These are phyloP conservation scores for Aplysina aerophoba DNA, from an alignment of 37 sponge, comb jelly and placozoan genomes.

Conservation along the genomic window DNA sequence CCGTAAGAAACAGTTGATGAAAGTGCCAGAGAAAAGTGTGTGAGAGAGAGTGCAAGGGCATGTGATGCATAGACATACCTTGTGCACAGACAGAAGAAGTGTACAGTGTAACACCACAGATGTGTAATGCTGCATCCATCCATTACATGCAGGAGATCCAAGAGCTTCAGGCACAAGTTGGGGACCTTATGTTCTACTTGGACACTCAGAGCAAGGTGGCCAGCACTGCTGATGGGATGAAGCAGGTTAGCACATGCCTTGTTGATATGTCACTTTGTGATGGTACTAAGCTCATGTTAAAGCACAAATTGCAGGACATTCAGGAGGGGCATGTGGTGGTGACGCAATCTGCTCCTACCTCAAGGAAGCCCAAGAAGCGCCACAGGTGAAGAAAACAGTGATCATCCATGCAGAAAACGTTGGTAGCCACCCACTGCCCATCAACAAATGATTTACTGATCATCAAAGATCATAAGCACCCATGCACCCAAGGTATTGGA, in stretches of 20 bases:
- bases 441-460: too few species aligned
- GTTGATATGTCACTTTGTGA: not conserved
- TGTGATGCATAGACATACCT: too few species aligned
- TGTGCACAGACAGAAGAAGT: too few species aligned
- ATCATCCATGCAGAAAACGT: too few species aligned
- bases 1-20: too few species aligned
- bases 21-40: too few species aligned
- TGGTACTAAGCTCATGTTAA: not conserved
- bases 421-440: too few species aligned
- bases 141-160: slow-evolving; percentile 56
- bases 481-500: too few species aligned
- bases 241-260: slow-evolving; percentile 44
- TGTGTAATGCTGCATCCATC: not conserved
- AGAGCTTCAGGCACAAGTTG: slow-evolving; percentile 90
- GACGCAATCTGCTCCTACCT: slow-evolving; percentile 41
- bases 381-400: slow-evolving; percentile 1
- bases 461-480: too few species aligned
- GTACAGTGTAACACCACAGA: too few species aligned
- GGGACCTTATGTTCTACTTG: slow-evolving; percentile 96
- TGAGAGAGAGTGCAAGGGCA: too few species aligned
- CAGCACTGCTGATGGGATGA: slow-evolving; percentile 44
- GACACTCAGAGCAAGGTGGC: slow-evolving; percentile 89
- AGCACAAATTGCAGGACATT: slow-evolving; percentile 59
- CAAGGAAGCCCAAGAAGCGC: slow-evolving; percentile 33
- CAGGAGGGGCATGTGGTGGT: slow-evolving; percentile 71